Conservation (phyloP, 2,888 invertebrate species). For the Eupeodes luniger region DNA sequence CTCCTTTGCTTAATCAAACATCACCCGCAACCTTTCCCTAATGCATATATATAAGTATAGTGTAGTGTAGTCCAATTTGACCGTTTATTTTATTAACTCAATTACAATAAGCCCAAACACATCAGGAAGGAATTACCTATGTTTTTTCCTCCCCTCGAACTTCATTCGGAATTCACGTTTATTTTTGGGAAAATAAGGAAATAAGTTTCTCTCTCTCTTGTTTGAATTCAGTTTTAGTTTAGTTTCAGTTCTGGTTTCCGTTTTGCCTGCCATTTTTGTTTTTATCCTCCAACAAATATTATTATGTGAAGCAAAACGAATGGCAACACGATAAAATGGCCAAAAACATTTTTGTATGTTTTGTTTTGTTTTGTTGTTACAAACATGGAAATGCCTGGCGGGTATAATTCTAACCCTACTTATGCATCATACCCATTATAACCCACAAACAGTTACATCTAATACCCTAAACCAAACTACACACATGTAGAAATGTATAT, state of each 20-base stretch:
- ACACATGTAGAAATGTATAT: neutral
- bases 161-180: slow-evolving; percentile 30
- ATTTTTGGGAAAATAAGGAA: neutral
- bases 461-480: neutral
- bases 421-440: neutral
- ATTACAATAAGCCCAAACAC: slow-evolving; percentile 21
- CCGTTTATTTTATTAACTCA: slow-evolving; percentile 26
- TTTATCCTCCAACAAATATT: slow-evolving; percentile 11
- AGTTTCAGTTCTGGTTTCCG: too few relatives aligned
- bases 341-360: slow-evolving; percentile 3
- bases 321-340: neutral
- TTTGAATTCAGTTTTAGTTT: neutral
- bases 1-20: too few relatives aligned
- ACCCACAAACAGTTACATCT: neutral
- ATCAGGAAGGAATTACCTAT: slow-evolving; percentile 28
- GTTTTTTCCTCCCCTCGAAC: neutral
- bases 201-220: neutral
- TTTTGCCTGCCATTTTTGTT: neutral
- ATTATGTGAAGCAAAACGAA: slow-evolving; percentile 13
- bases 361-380: neutral
- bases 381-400: slow-evolving; percentile 21
- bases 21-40: too few relatives aligned
- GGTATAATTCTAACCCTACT: slow-evolving; percentile 12
- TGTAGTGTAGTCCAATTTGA: neutral
- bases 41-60: neutral